Evolutionary conservation across 2,888 invertebrate genomes (phyloP).

Genomic region (Lycaena phlaeas): DNA sequence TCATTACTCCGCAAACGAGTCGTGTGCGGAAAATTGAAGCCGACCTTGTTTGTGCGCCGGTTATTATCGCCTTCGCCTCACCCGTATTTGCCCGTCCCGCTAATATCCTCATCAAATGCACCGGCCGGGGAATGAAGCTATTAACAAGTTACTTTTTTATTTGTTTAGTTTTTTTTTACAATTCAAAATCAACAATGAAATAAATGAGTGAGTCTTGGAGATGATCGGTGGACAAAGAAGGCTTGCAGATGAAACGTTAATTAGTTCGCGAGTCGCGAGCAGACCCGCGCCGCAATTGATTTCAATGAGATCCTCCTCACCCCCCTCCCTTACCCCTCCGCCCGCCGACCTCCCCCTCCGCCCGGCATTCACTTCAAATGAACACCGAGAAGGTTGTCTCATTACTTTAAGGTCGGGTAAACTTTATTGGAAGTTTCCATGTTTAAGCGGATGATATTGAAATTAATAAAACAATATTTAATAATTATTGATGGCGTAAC

Average conservation of each 20-base stretch:
- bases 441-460: too few relatives aligned
- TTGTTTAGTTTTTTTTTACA: too few relatives aligned
- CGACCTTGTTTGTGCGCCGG: background rate
- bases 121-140: too few relatives aligned
- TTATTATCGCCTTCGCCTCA: too few relatives aligned
- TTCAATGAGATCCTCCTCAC: background rate
- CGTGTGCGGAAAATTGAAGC: background rate
- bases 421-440: background rate
- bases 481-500: too few relatives aligned
- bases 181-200: too few relatives aligned
- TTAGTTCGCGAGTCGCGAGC: background rate
- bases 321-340: background rate
- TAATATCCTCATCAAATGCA: too few relatives aligned
- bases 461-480: too few relatives aligned
- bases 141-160: too few relatives aligned
- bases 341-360: background rate
- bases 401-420: background rate
- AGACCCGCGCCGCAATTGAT: background rate
- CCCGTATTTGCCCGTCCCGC: too few relatives aligned
- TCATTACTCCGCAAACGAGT: background rate
- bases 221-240: background rate
- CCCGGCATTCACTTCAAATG: background rate
- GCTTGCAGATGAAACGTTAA: background rate
- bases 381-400: background rate
- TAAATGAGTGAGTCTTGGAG: background rate